Evolutionary conservation across 2,888 invertebrate genomes (phyloP), one percentile per base, ranked within the genome.

Genomic region (Caenorhabditis parvicauda): DNA sequence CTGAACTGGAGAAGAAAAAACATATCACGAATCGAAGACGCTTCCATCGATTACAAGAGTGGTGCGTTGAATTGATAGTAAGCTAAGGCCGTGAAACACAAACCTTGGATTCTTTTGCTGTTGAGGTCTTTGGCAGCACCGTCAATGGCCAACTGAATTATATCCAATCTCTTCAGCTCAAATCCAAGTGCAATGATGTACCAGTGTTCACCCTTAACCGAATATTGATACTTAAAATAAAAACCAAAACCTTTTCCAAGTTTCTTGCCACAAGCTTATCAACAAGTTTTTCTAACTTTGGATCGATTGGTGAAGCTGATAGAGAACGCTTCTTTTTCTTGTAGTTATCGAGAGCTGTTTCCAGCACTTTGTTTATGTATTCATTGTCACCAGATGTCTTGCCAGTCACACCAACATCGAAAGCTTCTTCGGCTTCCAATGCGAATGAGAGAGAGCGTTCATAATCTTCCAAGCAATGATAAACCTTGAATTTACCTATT

Each of bases 161-260:
- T 89, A 82, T 98, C 96, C 90, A 98, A 92, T 53, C 98, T 87
- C 44, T 92, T 87, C 0, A 95, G 95, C 83, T 99, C 98, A 48
- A 99, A 84, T 2, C 96, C 93, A 76, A 99, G 86, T 1, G 98
- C 98, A 39, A 99, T 86, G 4, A 96, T 96, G 79, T 72, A 66
- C 41, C 62, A 62, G 25, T 46, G 42, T 44, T 62, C 62, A 1
- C 21, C 14, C 37, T 7, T n/a, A 43, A 12, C 5, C 22, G 14
- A 43, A 12, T 7, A 43, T 43, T 43, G 6, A 12, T 12, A 4
- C 7, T 43, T 24, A 7, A 9, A 43, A 43, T 21, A 21, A 43
- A 4, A 43, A 43, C n/a, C 6, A 43, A 22, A 27, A 24, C 45
- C 17, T 58, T 62, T 1, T 45, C 62, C 43, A 62, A 25, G 48